Base-by-base conservation (phyloP, 1,140 invertebrate genomes). In the Rhopalosiphum padi region DNA sequence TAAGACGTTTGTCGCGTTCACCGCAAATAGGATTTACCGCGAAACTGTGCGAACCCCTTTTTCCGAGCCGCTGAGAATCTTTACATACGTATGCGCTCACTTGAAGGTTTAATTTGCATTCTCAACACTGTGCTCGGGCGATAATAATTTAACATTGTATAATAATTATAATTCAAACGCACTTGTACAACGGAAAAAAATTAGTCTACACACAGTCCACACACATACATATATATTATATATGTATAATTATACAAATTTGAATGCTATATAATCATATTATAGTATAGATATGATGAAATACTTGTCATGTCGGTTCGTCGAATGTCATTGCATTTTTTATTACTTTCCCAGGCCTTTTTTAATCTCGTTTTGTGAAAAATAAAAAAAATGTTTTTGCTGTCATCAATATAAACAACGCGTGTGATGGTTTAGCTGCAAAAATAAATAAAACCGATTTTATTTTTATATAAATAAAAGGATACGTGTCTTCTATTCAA, bases 381-480 rank as follows among this genome's bases (percentile, higher is more conserved):
- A 77, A 68, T n/a, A 1, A 68, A 68, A n/a, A n/a, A 77, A 60
- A 77, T 77, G 30, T 77, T n/a, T 77, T 77, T 5, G 15, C 30
- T 77, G 60, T n/a, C 60, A 77, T 77, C 60, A 77, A 77, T 77
- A 77, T 77, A 77, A 77, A 77, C 60, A 77, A 77, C 60, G 60
- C 60, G 25, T 2, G 15, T 77, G 60, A 77, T 77, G 60, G 60
- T 77, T 77, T 77, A 77, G 15, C 30, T 15, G 15, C 60, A 5
- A 77, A 77, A 77, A 77, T 77, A 77, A n/a, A 77, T 77, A 77
- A 77, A 77, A 77, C 60, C 60, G 60, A 77, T 77, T 77, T 77
- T 77, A 77, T 77, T 77, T 77, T n/a, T 77, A 35, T 77, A 77
- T 77, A 77, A 77, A 77, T 77, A 77, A n/a, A 77, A 77, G 30